Evolutionary conservation across 1,140 invertebrate genomes (phyloP).

Genomic region (Hycleus cichorii): DNA sequence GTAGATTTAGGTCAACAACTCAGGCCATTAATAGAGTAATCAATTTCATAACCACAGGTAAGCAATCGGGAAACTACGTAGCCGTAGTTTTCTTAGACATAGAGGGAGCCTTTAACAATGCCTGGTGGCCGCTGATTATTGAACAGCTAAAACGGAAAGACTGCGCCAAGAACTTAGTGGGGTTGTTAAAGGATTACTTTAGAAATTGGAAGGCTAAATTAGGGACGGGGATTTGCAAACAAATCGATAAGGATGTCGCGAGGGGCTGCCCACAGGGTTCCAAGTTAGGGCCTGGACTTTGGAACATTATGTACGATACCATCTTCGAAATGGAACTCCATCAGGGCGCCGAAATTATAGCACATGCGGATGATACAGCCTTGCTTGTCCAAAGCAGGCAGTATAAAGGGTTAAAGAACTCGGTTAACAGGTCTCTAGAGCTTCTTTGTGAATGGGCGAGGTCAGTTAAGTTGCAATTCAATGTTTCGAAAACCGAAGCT

Average conservation of each 20-base stretch:
- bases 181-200: constrained; percentile 5
- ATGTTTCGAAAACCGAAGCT: no score
- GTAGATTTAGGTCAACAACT: no score
- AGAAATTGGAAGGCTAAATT: neutral
- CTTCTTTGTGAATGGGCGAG: no score
- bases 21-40: no score
- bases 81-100: no score
- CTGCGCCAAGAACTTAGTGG: neutral
- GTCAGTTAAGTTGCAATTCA: no score
- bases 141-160: neutral
- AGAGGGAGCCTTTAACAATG: constrained; percentile 9
- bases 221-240: neutral
- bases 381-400: neutral
- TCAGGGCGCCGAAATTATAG: neutral
- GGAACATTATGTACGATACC: constrained; percentile 22
- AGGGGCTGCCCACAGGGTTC: constrained; percentile 22
- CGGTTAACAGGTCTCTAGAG: no score
- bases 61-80: no score
- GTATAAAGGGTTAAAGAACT: no score
- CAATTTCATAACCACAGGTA: no score
- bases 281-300: constrained; percentile 25
- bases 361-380: neutral
- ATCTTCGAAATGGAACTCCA: neutral
- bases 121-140: constrained; percentile 15
- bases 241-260: neutral